These are phyloP conservation scores for Botia almorhae DNA, from an alignment of 2,797 vertebrate species.

Conservation along the genomic window DNA sequence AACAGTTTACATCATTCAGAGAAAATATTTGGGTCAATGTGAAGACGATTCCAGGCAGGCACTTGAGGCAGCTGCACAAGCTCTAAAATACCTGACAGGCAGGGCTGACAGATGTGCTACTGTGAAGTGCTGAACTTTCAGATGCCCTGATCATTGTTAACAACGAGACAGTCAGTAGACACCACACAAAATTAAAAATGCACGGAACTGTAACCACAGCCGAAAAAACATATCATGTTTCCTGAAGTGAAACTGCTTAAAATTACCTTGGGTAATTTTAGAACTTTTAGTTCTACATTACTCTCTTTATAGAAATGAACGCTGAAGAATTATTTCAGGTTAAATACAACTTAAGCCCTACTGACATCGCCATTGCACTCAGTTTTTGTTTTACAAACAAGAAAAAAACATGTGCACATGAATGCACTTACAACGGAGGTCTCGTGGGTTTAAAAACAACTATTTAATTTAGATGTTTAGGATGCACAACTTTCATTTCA, in stretches of 20 bases:
- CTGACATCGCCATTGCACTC: no score
- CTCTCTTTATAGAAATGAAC: constrained; percentile 15
- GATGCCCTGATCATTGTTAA: background rate
- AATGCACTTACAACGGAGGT: background rate
- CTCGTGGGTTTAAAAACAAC: background rate
- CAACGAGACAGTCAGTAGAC: background rate
- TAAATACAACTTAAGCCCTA: background rate
- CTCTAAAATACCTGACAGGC: constrained; percentile 6
- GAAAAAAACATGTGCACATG: no score
- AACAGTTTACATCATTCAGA: constrained; percentile 31
- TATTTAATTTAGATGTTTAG: no score
- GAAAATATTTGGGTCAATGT: constrained; percentile 34
- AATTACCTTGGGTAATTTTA: no score
- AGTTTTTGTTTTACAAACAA: background rate
- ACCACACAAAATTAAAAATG: background rate
- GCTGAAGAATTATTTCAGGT: background rate
- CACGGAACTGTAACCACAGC: background rate
- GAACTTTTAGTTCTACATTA: background rate
- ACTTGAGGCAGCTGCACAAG: constrained; percentile 20
- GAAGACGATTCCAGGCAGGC: constrained; percentile 22
- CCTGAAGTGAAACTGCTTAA: constrained; percentile 19
- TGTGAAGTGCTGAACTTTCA: background rate
- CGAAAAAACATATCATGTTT: background rate
- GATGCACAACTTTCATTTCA: no score
- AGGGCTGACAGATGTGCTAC: constrained; percentile 7